phyloP scores from a whole-genome alignment of 2,888 invertebrate genomes.

The Buathra laborator region DNA sequence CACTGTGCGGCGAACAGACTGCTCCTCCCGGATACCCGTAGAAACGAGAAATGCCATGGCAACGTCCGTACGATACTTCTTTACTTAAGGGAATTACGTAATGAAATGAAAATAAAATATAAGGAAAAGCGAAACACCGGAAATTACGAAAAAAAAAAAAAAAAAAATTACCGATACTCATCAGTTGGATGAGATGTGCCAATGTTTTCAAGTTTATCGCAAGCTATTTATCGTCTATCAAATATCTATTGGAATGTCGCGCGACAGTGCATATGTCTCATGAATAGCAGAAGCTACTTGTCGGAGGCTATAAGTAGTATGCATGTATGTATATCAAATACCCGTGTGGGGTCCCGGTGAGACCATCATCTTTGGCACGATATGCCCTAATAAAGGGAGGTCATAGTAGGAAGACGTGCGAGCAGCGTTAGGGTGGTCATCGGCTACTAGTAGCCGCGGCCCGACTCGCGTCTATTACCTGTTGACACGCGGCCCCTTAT shows the following conservation, averaged over 20 bases:
- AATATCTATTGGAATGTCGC: not conserved
- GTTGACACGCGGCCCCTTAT: constrained; percentile 78
- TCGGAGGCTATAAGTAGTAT: not conserved
- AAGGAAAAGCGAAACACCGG: no score
- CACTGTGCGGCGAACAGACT: not conserved
- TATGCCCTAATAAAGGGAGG: constrained; percentile 57
- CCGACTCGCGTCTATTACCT: constrained; percentile 74
- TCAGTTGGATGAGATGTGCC: not conserved
- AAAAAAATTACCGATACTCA: no score
- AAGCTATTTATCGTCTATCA: not conserved
- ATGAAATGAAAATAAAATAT: no score
- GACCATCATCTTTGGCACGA: constrained; percentile 66
- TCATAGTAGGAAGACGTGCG: constrained; percentile 52
- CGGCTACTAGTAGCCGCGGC: constrained; percentile 49
- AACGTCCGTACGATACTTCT: no score
- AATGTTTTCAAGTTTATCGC: not conserved
- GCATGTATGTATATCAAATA: constrained; percentile 26
- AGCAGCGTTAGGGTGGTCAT: constrained; percentile 42
- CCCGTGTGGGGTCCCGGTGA: constrained; percentile 31
- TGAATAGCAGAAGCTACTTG: constrained; percentile 17
- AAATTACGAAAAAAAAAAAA: no score
- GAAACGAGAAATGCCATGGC: not conserved
- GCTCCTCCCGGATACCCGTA: not conserved
- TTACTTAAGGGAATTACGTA: no score
- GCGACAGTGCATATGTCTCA: not conserved